These are phyloP conservation scores for Ellobius talpinus DNA, from an alignment of 2,113 vertebrate species.

Conservation along the genomic window DNA sequence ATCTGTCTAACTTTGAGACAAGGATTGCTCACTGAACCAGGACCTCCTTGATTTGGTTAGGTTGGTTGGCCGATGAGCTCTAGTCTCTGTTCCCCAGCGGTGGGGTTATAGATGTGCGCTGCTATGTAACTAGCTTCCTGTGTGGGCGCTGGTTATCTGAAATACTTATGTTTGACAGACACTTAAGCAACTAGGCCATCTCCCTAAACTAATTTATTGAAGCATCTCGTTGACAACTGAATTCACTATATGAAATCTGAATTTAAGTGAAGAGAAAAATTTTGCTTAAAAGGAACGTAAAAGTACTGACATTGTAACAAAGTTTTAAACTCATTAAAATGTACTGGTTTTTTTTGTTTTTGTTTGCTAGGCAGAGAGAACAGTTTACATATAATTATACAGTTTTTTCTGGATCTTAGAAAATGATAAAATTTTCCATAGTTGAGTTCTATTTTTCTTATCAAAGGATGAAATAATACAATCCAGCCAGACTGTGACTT, in stretches of 20 bases:
- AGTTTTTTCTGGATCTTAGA: slow-evolving; percentile 30
- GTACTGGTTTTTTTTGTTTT: not conserved
- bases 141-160: not conserved
- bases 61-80: not conserved
- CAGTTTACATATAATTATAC: not conserved
- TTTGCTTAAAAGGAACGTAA: slow-evolving; percentile 6
- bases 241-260: slow-evolving; percentile 20
- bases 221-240: not conserved
- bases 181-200: not conserved
- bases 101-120: not conserved
- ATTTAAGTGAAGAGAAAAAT: slow-evolving; percentile 33
- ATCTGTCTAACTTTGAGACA: not conserved
- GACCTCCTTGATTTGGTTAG: not conserved
- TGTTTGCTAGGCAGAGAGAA: not conserved
- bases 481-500: slow-evolving; percentile 10
- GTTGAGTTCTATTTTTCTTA: not conserved
- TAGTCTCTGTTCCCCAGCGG: not conserved
- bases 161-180: not conserved
- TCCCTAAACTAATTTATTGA: not conserved
- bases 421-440: not conserved
- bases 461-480: slow-evolving; percentile 29
- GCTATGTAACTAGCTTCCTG: not conserved
- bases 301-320: slow-evolving; percentile 30
- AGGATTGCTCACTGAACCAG: not conserved
- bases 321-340: slow-evolving; percentile 39